Percentiles rank a stretch among this genome's conserved stretches.
phyloP scores from a whole-genome alignment of 2,888 invertebrate species.

The Tachina lurida region DNA sequence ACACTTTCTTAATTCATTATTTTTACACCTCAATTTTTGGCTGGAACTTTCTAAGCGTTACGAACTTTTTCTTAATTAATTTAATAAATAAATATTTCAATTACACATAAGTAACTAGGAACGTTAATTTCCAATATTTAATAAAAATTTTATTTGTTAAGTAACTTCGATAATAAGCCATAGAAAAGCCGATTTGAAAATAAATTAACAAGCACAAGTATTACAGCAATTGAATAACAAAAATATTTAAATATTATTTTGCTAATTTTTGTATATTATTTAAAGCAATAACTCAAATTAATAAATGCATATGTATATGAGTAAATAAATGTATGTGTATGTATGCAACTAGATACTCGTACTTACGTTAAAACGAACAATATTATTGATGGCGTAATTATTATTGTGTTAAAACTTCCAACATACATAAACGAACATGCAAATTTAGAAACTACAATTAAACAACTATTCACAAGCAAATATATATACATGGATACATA shows the following conservation, averaged over 20 bases:
- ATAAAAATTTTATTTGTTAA: conserved; percentile 9
- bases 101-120: no score
- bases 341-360: neutral
- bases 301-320: conserved; percentile 34
- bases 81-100: no score
- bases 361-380: neutral
- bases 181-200: neutral
- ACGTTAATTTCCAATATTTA: neutral
- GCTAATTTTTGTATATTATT: conserved; percentile 61
- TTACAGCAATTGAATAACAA: conserved; percentile 38
- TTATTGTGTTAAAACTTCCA: conserved; percentile 35
- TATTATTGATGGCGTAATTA: conserved; percentile 55
- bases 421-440: neutral
- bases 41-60: no score
- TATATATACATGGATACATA: neutral
- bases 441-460: conserved; percentile 17
- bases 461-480: conserved; percentile 46
- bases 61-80: no score
- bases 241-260: conserved; percentile 61
- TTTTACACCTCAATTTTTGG: no score
- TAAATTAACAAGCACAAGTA: neutral
- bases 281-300: conserved; percentile 54
- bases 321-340: neutral
- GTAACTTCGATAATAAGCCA: conserved; percentile 7
- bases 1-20: no score